Base-by-base conservation (phyloP, 2,888 invertebrate genomes). In the Cantharis nigra region DNA sequence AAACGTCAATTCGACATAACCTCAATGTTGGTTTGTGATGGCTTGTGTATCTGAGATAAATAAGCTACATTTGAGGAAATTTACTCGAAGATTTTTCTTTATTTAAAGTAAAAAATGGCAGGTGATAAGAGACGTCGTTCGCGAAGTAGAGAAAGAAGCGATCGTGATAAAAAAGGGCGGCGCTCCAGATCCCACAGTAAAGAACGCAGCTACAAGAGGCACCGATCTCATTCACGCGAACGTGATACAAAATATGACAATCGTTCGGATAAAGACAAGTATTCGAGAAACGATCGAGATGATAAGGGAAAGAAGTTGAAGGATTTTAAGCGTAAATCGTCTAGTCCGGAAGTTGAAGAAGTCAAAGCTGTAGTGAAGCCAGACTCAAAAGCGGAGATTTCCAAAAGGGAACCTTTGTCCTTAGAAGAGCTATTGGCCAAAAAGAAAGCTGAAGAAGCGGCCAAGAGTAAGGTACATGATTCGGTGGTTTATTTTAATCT, bases 401-500 rank as follows among this genome's bases (percentile, higher is more conserved):
- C 81, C 0, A 93, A 93, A 83, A 92, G 91, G 71, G 98, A 98
- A 86, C 99, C 99, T 0, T 89, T 99, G 14, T 99, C 99, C 5
- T 89, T 99, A 75, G 99, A 99, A 87, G 98, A 99, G 87, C 88
- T 99, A 63, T 89, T 99, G 70, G 95, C 97, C 0, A 98, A 98
- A 88, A 98, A 98, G 87, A 98, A 99, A 86, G 97, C 97, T 0
- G 98, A 98, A 86, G 98, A 98, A 87, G 96, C 95, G 85, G 97
- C 96, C 1, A 92, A 96, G 72, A 96, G 97, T 83, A 99, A 98
- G 88, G 93, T 92, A 87, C 76, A 72, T 67, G 18, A 16, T 62
- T 67, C 70, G 63, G 3, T 14, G 13, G 49, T 70, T 71, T 49
- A 62, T 64, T 26, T 13, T 14, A 26, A 63, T 14, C 4, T 28